phyloP scores from a whole-genome alignment of 2,113 vertebrate species.

The Amphiprion percula region DNA sequence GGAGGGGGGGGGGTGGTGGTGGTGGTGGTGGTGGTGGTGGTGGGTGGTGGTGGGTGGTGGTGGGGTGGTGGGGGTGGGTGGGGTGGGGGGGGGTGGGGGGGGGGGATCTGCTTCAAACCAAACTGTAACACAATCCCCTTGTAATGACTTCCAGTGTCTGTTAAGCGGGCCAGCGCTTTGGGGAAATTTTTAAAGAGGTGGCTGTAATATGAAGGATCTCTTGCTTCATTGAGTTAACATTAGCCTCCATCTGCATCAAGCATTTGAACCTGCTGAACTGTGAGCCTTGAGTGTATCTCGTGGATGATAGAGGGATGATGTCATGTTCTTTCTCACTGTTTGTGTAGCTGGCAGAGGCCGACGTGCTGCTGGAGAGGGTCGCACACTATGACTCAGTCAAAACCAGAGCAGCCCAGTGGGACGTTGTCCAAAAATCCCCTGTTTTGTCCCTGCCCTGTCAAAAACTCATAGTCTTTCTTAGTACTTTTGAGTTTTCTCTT shows the following conservation, averaged over 20 bases:
- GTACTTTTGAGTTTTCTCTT: slow-evolving; percentile 31
- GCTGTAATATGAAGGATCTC: slow-evolving; percentile 33
- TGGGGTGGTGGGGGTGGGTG: too few relatives aligned
- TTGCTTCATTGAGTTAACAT: slow-evolving; percentile 48
- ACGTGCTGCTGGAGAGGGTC: slow-evolving; percentile 57
- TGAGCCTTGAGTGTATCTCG: slow-evolving; percentile 68
- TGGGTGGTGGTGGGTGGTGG: slow-evolving; percentile 2
- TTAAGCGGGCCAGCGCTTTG: slow-evolving; percentile 41
- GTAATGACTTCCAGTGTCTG: slow-evolving; percentile 67
- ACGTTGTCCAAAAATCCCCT: slow-evolving; percentile 47
- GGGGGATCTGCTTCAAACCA: slow-evolving; percentile 48
- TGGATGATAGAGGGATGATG: slow-evolving; percentile 81
- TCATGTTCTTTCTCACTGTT: slow-evolving; percentile 80
- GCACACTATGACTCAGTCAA: slow-evolving; percentile 52
- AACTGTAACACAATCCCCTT: slow-evolving; percentile 66
- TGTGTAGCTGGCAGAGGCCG: slow-evolving; percentile 76
- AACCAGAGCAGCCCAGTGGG: slow-evolving; percentile 53
- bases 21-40: neutral
- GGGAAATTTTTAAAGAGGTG: slow-evolving; percentile 32
- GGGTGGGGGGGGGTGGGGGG: neutral
- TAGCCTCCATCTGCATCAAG: slow-evolving; percentile 56
- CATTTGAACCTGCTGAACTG: slow-evolving; percentile 78
- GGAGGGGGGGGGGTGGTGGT: neutral
- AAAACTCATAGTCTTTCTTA: neutral
- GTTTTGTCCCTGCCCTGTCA: slow-evolving; percentile 19